Percentiles rank a stretch among this genome's conserved stretches.
Conservation (phyloP, 64 coral and sea anemone species). For the Porites lutea region DNA sequence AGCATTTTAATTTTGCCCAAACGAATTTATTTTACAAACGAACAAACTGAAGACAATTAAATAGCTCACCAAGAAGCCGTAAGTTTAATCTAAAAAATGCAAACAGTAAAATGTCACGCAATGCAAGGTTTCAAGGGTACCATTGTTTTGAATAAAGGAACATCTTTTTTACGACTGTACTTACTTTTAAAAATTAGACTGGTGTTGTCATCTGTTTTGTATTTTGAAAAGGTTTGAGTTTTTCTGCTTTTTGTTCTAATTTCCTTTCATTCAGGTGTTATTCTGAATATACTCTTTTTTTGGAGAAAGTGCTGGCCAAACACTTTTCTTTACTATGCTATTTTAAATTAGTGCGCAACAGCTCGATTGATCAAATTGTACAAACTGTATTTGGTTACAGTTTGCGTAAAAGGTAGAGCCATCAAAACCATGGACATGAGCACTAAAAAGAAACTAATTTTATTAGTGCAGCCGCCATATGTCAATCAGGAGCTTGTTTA, state of each 20-base stretch:
- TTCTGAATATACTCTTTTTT: background rate
- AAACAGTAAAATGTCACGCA: slow-evolving; percentile 7
- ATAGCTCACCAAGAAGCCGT: background rate
- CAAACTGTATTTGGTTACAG: slow-evolving; percentile 6
- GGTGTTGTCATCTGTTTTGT: background rate
- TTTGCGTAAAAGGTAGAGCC: background rate
- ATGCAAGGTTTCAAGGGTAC: slow-evolving; percentile 1
- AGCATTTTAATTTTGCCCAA: no score
- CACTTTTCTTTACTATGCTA: background rate
- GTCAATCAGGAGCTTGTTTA: background rate
- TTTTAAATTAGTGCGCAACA: background rate
- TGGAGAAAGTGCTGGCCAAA: background rate
- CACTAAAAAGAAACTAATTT: background rate
- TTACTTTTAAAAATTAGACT: slow-evolving; percentile 10
- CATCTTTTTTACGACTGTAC: background rate
- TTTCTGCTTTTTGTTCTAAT: background rate
- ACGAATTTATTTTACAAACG: background rate
- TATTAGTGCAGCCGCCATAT: no score
- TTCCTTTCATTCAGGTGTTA: background rate
- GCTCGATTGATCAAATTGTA: background rate
- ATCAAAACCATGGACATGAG: background rate
- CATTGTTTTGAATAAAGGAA: background rate
- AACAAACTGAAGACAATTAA: background rate
- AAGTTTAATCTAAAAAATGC: background rate
- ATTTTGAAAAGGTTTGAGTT: slow-evolving; percentile 8